Conservation (phyloP, 2,797 vertebrate genomes). For the Anniella stebbinsi region DNA sequence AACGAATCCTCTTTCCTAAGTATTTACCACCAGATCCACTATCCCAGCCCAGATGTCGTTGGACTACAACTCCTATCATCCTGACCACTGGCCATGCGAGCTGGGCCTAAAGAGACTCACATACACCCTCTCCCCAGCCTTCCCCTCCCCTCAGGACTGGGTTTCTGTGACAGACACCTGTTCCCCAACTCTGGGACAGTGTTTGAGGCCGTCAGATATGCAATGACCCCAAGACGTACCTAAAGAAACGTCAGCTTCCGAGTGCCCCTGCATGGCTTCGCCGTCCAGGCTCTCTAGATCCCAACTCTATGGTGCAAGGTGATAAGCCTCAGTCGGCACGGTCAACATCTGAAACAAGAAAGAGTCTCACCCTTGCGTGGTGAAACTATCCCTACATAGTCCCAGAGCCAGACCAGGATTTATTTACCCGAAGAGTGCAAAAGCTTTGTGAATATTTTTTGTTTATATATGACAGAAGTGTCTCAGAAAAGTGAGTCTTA, state of each 20-base stretch:
- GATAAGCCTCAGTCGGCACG: background rate
- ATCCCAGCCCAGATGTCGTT: background rate
- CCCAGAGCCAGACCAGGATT: no score
- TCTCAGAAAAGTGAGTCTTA: no score
- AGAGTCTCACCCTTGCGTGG: background rate
- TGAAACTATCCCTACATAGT: background rate
- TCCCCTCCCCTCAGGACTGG: background rate
- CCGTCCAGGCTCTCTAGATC: no score
- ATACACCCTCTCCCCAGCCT: background rate
- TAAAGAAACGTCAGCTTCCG: background rate
- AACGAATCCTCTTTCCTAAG: background rate
- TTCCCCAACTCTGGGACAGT: background rate
- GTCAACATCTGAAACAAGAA: slow-evolving; percentile 15
- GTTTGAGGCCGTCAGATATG: background rate
- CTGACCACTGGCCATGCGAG: background rate
- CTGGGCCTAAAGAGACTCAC: background rate
- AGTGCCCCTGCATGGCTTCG: slow-evolving; percentile 9
- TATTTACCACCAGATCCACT: background rate
- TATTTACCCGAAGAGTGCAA: no score
- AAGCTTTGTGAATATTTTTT: no score
- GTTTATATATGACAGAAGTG: no score
- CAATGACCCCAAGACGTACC: background rate
- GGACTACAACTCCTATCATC: background rate
- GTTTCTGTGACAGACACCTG: background rate
- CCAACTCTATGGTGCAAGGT: background rate